Conservation (phyloP, 2,888 invertebrate species). For the Tupiocoris notatus region DNA sequence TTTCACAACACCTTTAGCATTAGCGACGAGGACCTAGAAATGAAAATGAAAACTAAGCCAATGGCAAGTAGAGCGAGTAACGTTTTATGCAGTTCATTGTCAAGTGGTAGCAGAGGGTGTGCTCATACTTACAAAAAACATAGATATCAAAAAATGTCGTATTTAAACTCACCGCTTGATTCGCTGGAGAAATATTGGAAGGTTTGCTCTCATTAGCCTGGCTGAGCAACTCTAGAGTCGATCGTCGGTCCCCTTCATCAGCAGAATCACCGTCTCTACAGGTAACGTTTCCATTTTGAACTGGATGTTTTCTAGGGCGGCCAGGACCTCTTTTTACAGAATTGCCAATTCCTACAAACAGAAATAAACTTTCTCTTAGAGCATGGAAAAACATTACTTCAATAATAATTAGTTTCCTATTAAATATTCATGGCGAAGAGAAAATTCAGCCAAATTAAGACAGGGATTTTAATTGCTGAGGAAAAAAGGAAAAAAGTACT, state of each 20-base stretch:
- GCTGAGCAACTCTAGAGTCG: conserved; percentile 22
- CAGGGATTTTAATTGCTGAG: no score
- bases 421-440: no score
- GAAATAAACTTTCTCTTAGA: no score
- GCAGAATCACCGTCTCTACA: conserved; percentile 1
- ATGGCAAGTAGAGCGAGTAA: not conserved
- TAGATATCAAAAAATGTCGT: not conserved
- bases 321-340: conserved; percentile 8
- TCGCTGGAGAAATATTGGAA: conserved; percentile 43
- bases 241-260: conserved; percentile 25
- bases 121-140: no score
- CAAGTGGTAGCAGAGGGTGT: no score
- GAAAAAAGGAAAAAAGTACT: no score
- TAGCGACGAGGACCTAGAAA: conserved; percentile 56
- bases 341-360: not conserved
- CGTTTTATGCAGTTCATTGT: not conserved
- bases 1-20: conserved; percentile 68
- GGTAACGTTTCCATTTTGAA: not conserved
- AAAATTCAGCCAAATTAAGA: no score
- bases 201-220: conserved; percentile 24
- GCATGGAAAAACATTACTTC: not conserved
- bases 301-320: conserved; percentile 21
- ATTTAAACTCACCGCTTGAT: conserved; percentile 46
- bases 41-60: not conserved
- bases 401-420: not conserved